These are phyloP conservation scores for Amphimedon queenslandica DNA, from an alignment of 37 sponge, comb jelly and placozoan species.

Conservation along the genomic window DNA sequence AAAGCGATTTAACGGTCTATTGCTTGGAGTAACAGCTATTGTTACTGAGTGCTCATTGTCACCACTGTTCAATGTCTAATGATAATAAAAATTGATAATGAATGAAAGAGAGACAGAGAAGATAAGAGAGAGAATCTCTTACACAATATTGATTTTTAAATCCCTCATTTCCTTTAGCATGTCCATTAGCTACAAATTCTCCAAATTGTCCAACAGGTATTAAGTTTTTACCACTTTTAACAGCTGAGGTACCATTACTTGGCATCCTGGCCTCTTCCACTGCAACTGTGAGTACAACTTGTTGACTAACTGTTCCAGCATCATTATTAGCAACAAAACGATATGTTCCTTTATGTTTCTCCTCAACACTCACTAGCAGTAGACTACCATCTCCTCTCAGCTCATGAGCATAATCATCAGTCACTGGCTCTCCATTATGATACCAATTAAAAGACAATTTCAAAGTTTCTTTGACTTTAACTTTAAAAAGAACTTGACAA, in stretches of 20 bases:
- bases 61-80: conserved; percentile 1
- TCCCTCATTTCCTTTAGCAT: conserved; percentile 27
- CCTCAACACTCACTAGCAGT: conserved; percentile 19
- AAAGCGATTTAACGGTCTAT: conserved; percentile 36
- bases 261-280: not conserved
- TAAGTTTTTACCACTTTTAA: not conserved
- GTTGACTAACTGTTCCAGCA: conserved; percentile 9
- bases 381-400: conserved; percentile 21
- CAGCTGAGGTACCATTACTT: not conserved
- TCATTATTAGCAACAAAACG: conserved; percentile 26
- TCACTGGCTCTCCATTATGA: conserved; percentile 9
- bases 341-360: conserved; percentile 32
- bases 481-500: conserved; percentile 16
- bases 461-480: conserved; percentile 21
- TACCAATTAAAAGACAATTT: conserved; percentile 22
- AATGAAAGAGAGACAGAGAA: not conserved
- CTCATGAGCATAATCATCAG: conserved; percentile 27
- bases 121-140: not conserved
- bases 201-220: conserved; percentile 29
- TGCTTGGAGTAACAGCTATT: conserved; percentile 5
- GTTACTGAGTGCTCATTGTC: conserved; percentile 6
- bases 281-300: not conserved
- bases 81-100: not conserved
- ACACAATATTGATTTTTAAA: conserved; percentile 30
- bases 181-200: conserved; percentile 15